Evolutionary conservation across 2,888 invertebrate genomes (phyloP).

Genomic region (Parapristionchus giblindavisi): DNA sequence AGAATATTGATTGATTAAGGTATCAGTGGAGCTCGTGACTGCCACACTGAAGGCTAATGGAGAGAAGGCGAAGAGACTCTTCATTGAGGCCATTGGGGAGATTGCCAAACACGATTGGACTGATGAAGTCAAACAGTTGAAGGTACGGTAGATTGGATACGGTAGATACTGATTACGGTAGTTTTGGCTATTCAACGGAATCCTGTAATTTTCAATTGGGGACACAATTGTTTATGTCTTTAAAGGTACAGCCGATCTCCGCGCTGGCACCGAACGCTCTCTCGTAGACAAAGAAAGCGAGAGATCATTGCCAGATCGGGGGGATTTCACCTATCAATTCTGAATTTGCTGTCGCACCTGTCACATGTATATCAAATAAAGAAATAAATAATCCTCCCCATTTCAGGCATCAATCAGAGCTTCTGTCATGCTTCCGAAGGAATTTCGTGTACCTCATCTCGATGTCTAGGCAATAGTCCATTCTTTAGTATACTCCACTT

Average conservation of each 20-base stretch:
- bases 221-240: neutral
- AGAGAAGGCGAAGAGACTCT: constrained; percentile 52
- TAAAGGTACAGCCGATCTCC: too few species aligned
- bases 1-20: constrained; percentile 44
- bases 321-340: neutral
- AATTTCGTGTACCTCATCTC: too few species aligned
- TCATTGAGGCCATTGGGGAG: constrained; percentile 51
- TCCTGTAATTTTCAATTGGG: neutral
- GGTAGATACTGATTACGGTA: neutral
- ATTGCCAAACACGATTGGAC: constrained; percentile 54
- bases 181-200: neutral
- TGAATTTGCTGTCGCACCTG: neutral
- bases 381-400: constrained; percentile 10
- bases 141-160: constrained; percentile 2
- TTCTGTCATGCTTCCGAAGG: constrained; percentile 53
- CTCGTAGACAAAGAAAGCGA: constrained; percentile 3
- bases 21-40: constrained; percentile 54
- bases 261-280: too few species aligned
- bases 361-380: neutral
- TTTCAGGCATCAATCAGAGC: constrained; percentile 49
- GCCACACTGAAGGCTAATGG: constrained; percentile 54
- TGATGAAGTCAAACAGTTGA: constrained; percentile 40
- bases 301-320: neutral
- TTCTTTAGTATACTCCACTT: too few species aligned
- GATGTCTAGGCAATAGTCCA: too few species aligned